Conservation (phyloP, 1,140 invertebrate genomes). For the Elysia chlorotica region DNA sequence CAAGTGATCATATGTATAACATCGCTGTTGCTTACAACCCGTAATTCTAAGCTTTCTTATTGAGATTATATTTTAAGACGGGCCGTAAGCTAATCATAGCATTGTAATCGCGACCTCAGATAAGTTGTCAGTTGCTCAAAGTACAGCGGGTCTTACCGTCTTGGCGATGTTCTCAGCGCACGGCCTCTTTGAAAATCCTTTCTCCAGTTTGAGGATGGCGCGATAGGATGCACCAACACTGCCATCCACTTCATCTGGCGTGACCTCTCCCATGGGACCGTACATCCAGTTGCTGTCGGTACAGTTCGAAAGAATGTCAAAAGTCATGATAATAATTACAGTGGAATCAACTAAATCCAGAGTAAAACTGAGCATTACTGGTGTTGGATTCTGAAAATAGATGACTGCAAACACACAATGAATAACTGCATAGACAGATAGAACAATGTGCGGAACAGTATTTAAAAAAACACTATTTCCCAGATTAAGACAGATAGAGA, state of each 20-base stretch:
- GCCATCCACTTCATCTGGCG: slow-evolving; percentile 12
- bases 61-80: too few relatives aligned
- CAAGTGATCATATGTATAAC: too few relatives aligned
- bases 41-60: too few relatives aligned
- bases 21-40: too few relatives aligned
- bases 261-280: slow-evolving; percentile 17
- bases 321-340: neutral
- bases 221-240: slow-evolving; percentile 14
- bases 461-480: too few relatives aligned
- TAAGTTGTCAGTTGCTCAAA: too few relatives aligned
- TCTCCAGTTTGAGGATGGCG: slow-evolving; percentile 18
- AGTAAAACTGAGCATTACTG: neutral
- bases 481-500: too few relatives aligned
- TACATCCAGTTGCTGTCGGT: slow-evolving; percentile 17
- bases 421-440: neutral
- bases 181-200: slow-evolving; percentile 12
- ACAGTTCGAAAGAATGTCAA: neutral
- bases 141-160: too few relatives aligned
- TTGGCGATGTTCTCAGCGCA: slow-evolving; percentile 8
- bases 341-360: neutral
- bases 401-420: neutral
- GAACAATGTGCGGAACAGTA: neutral
- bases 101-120: too few relatives aligned
- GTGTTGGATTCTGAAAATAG: neutral
- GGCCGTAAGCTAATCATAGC: too few relatives aligned